Conservation (phyloP, 2,797 vertebrate species). For the Prunella strophiata region DNA sequence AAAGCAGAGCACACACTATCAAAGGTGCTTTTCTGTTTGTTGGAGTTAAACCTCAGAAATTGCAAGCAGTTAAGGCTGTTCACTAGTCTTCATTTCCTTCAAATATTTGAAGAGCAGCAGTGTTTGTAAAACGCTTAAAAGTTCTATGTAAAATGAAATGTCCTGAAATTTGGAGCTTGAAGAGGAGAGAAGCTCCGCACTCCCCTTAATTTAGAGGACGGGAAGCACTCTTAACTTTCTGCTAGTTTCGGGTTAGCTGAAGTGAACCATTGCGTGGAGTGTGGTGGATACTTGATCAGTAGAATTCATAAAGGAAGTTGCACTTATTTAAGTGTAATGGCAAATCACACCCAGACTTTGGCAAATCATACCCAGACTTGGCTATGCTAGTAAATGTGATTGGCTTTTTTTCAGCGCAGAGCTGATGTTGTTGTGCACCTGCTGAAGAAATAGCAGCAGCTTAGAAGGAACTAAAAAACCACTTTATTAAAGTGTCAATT, state of each 20-base stretch:
- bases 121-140: not conserved
- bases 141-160: not conserved
- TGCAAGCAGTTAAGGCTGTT: not conserved
- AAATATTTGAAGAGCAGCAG: not conserved
- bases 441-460: not conserved
- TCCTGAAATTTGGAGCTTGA: not conserved
- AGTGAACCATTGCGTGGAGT: fast-evolving
- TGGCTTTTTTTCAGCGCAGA: not conserved
- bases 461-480: not conserved
- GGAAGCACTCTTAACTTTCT: not conserved
- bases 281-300: not conserved
- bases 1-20: constrained; percentile 91
- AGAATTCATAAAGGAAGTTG: not conserved
- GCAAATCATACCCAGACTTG: not conserved
- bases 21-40: constrained; percentile 82
- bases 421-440: not conserved
- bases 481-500: not conserved
- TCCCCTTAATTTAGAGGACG: not conserved
- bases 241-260: not conserved
- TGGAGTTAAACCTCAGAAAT: not conserved
- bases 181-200: fast-evolving
- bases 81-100: not conserved
- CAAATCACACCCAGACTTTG: not conserved
- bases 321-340: not conserved
- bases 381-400: not conserved